Base-by-base conservation (phyloP, 2,888 invertebrate species). In the Andrena chrysosceles region DNA sequence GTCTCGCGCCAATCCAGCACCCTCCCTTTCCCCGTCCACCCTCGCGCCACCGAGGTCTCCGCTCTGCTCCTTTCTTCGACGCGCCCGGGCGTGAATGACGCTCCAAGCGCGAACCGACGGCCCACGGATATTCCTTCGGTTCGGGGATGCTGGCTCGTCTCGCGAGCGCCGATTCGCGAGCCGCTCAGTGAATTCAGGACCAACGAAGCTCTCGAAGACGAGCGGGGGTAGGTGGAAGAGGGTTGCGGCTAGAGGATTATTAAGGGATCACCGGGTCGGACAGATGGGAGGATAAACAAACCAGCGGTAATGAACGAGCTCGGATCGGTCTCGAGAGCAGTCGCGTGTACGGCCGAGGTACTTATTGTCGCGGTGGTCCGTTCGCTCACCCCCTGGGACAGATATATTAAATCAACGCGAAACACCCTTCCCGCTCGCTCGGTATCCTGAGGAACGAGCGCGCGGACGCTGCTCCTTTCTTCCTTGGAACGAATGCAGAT, bases 281-380 rank as follows among this genome's bases (percentile, higher is more conserved):
- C 89, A 87, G 90, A 91, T 91, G 88, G 87, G 86, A 89, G 87
- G 90, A 91, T 90, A 91, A 91, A 92, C 88, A 90, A 91, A 91
- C 89, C 85, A 77, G 81, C 75, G 85, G 89, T 91, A 89, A 91
- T 90, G 90, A 90, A 91, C 85, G 84, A 86, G 87, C 72, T 66
- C 16, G 63, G 67, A 83, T 84, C 81, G 82, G 10, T 56, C 52
- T 81, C 79, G 81, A 83, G 77, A 83, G 78, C 75, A 78, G 77
- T 87, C 79, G 68, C 48, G 71, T 81, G 85, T 84, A 81, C 77
- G 78, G 63, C 29, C 76, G 79, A 67, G 74, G 62, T 76, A 79
- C 85, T 85, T 87, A 84, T 87, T 87, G 88, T 87, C 87, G 66
- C 80, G 52, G 81, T 76, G 80, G 76, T 77, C 83, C 71, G 13